These are phyloP conservation scores for Gymnosoma rotundatum DNA, from an alignment of 2,888 invertebrate species.

Conservation along the genomic window DNA sequence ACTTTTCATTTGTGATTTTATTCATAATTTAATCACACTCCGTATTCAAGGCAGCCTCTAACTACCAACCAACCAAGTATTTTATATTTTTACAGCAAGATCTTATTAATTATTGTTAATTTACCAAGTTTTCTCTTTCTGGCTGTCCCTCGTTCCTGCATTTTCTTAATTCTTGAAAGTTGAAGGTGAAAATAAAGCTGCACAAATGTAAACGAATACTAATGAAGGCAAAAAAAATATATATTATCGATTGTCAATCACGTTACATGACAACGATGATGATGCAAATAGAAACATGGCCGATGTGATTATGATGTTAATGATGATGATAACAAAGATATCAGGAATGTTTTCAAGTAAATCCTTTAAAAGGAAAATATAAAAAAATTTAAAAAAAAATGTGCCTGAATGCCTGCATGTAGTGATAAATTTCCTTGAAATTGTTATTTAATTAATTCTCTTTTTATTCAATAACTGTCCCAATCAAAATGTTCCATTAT, in stretches of 20 bases:
- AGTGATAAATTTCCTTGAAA: conserved; percentile 59
- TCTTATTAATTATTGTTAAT: conserved; percentile 66
- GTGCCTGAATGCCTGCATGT: conserved; percentile 16
- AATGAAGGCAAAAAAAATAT: conserved; percentile 43
- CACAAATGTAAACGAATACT: conserved; percentile 42
- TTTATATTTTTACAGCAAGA: conserved; percentile 33
- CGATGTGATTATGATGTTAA: neutral
- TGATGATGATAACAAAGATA: conserved; percentile 5
- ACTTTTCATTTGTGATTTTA: conserved; percentile 18
- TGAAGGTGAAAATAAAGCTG: conserved; percentile 44
- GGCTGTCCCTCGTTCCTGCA: neutral
- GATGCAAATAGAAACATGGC: conserved; percentile 25
- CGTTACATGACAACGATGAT: conserved; percentile 9
- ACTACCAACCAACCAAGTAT: neutral
- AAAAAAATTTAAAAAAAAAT: conserved; percentile 21
- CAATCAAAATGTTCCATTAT: neutral
- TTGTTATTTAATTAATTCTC: conserved; percentile 66
- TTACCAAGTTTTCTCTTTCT: conserved; percentile 34
- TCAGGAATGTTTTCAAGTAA: conserved; percentile 31
- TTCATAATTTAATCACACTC: conserved; percentile 41
- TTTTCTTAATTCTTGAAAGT: conserved; percentile 32
- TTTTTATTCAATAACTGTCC: conserved; percentile 52
- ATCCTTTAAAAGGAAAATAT: conserved; percentile 19
- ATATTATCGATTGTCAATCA: conserved; percentile 59
- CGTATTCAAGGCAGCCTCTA: conserved; percentile 5